Evolutionary conservation across 1,140 invertebrate genomes (phyloP).

Genomic region (Habropoda laboriosa): DNA sequence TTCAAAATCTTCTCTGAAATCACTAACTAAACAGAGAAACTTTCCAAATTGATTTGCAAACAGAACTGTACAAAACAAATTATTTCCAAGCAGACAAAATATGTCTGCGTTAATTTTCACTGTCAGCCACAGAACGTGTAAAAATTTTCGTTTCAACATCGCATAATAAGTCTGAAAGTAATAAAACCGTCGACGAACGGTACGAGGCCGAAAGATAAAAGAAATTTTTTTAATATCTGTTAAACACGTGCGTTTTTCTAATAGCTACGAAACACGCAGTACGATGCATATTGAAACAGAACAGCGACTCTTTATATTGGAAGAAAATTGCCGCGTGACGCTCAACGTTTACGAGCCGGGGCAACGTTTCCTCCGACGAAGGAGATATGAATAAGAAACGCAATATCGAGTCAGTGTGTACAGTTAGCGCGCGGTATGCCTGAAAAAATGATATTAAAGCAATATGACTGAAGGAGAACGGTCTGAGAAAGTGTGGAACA

Average conservation of each 20-base stretch:
- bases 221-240: not conserved
- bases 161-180: not conserved
- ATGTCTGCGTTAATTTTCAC: no score
- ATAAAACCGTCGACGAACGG: not conserved
- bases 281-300: not conserved
- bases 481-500: not conserved
- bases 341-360: not conserved
- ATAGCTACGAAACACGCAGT: no score
- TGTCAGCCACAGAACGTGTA: no score
- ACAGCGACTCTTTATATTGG: not conserved
- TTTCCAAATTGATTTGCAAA: no score
- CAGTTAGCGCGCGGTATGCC: conserved; percentile 30
- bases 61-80: no score
- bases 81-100: no score
- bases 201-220: not conserved
- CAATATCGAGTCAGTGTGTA: conserved; percentile 25
- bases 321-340: not conserved
- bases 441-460: conserved; percentile 44
- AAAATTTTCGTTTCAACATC: not conserved
- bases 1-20: no score
- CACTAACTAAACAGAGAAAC: no score
- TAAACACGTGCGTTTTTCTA: not conserved
- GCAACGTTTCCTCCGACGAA: not conserved
- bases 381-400: conserved; percentile 14
- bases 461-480: not conserved